Conservation (phyloP, 2,888 invertebrate species). For the Unio delphinus region DNA sequence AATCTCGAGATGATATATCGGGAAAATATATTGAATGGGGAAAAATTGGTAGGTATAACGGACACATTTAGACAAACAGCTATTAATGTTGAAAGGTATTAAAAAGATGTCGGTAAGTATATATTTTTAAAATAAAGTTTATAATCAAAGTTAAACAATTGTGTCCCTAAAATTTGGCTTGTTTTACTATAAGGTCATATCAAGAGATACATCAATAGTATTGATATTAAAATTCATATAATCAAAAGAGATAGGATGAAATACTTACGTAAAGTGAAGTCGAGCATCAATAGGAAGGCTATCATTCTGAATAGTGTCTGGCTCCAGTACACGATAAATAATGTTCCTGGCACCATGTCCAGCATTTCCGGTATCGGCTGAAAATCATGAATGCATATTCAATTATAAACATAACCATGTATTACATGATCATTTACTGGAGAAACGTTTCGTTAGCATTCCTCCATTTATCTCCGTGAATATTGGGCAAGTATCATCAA, state of each 20-base stretch:
- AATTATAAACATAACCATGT: no score
- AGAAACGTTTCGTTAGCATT: no score
- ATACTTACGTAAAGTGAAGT: slow-evolving; percentile 26
- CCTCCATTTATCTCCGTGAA: no score
- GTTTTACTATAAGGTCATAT: background rate
- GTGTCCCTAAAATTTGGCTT: background rate
- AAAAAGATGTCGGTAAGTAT: background rate
- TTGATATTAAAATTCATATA: no score
- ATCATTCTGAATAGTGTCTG: slow-evolving; percentile 9
- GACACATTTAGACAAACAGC: no score
- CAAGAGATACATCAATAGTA: background rate
- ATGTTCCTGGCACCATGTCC: slow-evolving; percentile 32
- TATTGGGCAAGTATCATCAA: no score
- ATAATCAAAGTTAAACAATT: background rate
- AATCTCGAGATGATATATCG: background rate
- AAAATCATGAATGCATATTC: no score
- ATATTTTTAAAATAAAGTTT: no score
- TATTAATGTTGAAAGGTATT: background rate
- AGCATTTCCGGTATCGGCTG: slow-evolving; percentile 36
- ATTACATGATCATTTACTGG: no score
- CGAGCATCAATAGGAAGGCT: slow-evolving; percentile 13
- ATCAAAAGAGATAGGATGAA: no score
- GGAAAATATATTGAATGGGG: background rate
- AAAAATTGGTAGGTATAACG: no score
- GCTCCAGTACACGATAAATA: slow-evolving; percentile 38